phyloP scores from a whole-genome alignment of 1,140 invertebrate genomes.

The Chrysoperla carnea region DNA sequence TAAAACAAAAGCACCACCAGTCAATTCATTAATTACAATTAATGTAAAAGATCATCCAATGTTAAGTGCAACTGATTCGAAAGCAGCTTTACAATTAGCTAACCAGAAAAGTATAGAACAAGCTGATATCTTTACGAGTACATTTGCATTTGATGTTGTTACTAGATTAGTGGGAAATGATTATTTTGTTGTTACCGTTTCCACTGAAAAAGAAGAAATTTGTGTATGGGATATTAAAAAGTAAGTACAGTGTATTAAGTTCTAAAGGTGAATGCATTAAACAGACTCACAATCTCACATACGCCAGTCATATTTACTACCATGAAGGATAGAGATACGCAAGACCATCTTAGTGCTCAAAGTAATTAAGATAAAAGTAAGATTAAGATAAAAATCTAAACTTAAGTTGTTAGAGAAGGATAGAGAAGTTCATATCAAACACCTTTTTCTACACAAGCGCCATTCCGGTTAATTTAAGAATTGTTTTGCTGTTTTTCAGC shows the following conservation, averaged over 20 bases:
- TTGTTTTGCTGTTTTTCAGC: too few relatives aligned
- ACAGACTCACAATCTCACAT: neutral
- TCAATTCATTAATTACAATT: slow-evolving; percentile 29
- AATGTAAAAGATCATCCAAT: slow-evolving; percentile 4
- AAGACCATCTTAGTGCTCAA: too few relatives aligned
- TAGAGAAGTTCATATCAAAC: too few relatives aligned
- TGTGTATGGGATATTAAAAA: slow-evolving; percentile 57
- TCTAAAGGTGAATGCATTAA: neutral
- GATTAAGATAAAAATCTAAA: too few relatives aligned
- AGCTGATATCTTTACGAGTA: neutral
- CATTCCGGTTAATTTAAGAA: too few relatives aligned
- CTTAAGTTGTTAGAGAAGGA: too few relatives aligned
- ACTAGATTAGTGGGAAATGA: slow-evolving; percentile 33
- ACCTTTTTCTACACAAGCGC: too few relatives aligned
- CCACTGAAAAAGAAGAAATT: slow-evolving; percentile 53
- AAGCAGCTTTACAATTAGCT: slow-evolving; percentile 7
- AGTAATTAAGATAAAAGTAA: too few relatives aligned
- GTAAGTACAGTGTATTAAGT: slow-evolving; percentile 22
- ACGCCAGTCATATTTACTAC: neutral
- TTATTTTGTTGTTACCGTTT: slow-evolving; percentile 51
- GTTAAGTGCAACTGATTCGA: too few relatives aligned
- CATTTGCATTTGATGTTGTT: slow-evolving; percentile 27
- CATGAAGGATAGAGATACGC: too few relatives aligned
- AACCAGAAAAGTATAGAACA: slow-evolving; percentile 7
- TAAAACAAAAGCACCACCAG: slow-evolving; percentile 26